These are phyloP conservation scores for Enteromius trimaculatus DNA, from an alignment of 2,797 vertebrate genomes.

Conservation along the genomic window DNA sequence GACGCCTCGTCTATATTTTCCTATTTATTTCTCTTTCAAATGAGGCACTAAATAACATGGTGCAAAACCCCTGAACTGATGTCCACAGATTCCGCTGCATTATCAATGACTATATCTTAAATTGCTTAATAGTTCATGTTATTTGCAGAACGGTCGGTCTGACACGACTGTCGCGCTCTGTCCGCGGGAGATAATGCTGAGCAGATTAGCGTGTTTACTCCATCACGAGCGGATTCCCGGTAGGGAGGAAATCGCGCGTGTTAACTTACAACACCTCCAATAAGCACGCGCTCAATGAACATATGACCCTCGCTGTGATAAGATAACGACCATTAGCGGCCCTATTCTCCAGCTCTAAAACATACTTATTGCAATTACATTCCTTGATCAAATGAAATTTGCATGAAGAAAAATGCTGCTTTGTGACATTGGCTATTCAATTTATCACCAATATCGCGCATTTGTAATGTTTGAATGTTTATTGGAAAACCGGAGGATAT, in stretches of 20 bases:
- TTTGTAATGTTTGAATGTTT: conserved; percentile 62
- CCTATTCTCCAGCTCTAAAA: conserved; percentile 64
- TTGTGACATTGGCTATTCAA: conserved; percentile 49
- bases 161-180: conserved; percentile 73
- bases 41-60: conserved; percentile 3
- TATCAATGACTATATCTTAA: conserved; percentile 47
- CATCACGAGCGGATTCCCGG: conserved; percentile 60
- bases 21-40: neutral
- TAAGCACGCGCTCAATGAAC: conserved; percentile 68
- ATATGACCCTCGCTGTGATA: conserved; percentile 69
- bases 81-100: conserved; percentile 47
- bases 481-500: conserved; percentile 58
- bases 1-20: neutral
- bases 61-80: conserved; percentile 23
- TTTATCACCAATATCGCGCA: conserved; percentile 46
- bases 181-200: conserved; percentile 76
- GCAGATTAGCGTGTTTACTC: conserved; percentile 82
- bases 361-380: conserved; percentile 69
- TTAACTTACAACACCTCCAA: conserved; percentile 75
- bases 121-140: conserved; percentile 67
- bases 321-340: conserved; percentile 76
- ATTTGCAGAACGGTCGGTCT: conserved; percentile 75
- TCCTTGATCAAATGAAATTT: conserved; percentile 69
- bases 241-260: conserved; percentile 78
- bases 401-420: conserved; percentile 42